Base-by-base conservation (phyloP, 2,797 vertebrate genomes). In the Mormyrops boulengeri region DNA sequence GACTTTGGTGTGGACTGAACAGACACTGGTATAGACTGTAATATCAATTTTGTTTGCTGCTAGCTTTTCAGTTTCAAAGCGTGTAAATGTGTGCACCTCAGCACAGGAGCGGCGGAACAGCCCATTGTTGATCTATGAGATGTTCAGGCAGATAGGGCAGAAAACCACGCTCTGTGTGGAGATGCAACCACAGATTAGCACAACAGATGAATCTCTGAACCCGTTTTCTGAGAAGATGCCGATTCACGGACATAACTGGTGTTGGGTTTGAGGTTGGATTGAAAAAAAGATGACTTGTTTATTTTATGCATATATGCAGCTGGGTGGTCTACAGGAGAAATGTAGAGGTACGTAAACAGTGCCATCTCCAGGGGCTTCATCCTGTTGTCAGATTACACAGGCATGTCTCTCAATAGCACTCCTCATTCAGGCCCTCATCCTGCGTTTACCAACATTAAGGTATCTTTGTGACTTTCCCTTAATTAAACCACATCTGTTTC, bases 111-210 rank as follows among this genome's bases (percentile, higher is more conserved):
- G n/a, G 47, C 0, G n/a, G 9, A 14, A 22, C 22, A 53, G 82
- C 17, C 38, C 41, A 84, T 44, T 52, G 44, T 86, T 47, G 22
- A 49, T 86, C 49, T 38, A 34, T 9, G 22, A 87, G 85, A 87
- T 87, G 30, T 34, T n/a, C 11, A 26, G 85, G 34, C 26, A 38
- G 85, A 87, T 87, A 26, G 50, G 85, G 85, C 14, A 87, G 52
- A 60, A 30, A 26, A 14, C 66, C 17, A 55, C 34, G 0, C 14
- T 80, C 34, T 26, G 89, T 47, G 66, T 86, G 52, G 11, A 88
- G 62, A 89, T 82, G 34, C 11, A 89, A 52, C 89, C 34, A n/a
- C 85, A 88, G 66, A 89, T 57, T 30, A 38, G 50, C 62, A 5
- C 4, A 82, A 19, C 22, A n/a, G 9, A 26, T 22, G 9, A 69